Conservation (phyloP, 2,888 invertebrate species). For the Eupeodes latifasciatus region DNA sequence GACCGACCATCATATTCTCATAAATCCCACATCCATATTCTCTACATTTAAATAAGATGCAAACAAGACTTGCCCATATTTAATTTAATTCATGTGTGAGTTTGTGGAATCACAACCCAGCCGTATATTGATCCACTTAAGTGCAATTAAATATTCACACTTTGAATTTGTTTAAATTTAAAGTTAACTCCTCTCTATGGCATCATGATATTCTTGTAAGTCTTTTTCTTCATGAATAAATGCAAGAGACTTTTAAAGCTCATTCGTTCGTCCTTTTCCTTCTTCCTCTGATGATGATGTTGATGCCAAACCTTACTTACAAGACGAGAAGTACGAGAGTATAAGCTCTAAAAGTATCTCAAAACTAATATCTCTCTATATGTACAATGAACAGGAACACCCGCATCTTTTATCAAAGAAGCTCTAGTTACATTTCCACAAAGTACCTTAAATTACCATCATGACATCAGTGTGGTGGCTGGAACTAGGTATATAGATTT, state of each 20-base stretch:
- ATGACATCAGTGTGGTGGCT: constrained; percentile 39
- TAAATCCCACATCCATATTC: too few species aligned
- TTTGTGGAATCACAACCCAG: not conserved
- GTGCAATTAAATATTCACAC: constrained; percentile 39
- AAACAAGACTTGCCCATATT: not conserved
- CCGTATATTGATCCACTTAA: constrained; percentile 28
- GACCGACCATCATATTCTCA: too few species aligned
- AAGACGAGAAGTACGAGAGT: too few species aligned
- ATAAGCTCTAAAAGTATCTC: constrained; percentile 27
- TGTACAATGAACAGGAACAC: not conserved
- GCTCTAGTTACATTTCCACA: constrained; percentile 57
- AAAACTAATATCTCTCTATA: constrained; percentile 45
- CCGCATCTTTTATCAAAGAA: constrained; percentile 61
- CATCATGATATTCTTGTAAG: not conserved
- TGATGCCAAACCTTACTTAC: not conserved
- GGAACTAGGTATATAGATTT: not conserved
- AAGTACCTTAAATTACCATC: constrained; percentile 58
- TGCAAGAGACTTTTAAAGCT: constrained; percentile 4
- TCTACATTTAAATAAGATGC: not conserved
- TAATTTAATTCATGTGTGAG: not conserved
- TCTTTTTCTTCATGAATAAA: not conserved
- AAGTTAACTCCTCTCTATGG: not conserved
- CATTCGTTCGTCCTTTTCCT: too few species aligned
- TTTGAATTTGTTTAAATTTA: constrained; percentile 17
- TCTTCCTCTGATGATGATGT: too few species aligned